These are phyloP conservation scores for Gryon sp. DNA, from an alignment of 1,140 invertebrate genomes.

Conservation along the genomic window DNA sequence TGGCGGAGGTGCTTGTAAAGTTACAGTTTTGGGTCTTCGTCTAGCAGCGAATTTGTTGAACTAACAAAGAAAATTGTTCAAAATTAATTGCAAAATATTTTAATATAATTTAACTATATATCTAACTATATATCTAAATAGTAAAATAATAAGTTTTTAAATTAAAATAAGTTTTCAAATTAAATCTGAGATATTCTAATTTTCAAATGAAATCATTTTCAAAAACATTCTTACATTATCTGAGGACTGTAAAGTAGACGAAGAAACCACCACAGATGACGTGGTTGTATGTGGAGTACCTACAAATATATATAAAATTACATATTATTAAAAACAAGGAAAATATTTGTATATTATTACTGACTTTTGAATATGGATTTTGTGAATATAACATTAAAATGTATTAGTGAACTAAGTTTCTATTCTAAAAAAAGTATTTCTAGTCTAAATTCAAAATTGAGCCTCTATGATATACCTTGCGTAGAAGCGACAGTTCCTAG, in stretches of 20 bases:
- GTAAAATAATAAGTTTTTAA: neutral
- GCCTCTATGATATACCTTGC: no score
- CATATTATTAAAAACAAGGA: no score
- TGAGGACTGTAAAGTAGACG: slow-evolving; percentile 20
- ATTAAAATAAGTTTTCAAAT: slow-evolving; percentile 1
- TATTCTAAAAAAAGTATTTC: no score
- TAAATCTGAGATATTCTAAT: neutral
- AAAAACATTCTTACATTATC: slow-evolving; percentile 16
- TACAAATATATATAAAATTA: slow-evolving; percentile 24
- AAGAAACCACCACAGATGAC: slow-evolving; percentile 35
- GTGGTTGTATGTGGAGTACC: slow-evolving; percentile 26
- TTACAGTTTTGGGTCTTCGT: slow-evolving; percentile 25
- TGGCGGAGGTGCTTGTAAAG: slow-evolving; percentile 8
- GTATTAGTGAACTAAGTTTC: no score
- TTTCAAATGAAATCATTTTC: neutral
- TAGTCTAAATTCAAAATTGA: no score
- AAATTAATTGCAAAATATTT: no score
- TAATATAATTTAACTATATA: neutral
- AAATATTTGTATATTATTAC: no score
- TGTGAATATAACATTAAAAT: no score
- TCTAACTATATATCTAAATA: neutral
- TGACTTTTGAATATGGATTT: no score
- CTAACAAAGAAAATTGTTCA: slow-evolving; percentile 14
- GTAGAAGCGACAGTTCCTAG: slow-evolving; percentile 75
- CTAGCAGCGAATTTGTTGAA: slow-evolving; percentile 35